A percentile compares a stretch with the other conserved stretches of the same genome.
Conservation (phyloP, 1,140 invertebrate genomes). For the Notospermus geniculatus region DNA sequence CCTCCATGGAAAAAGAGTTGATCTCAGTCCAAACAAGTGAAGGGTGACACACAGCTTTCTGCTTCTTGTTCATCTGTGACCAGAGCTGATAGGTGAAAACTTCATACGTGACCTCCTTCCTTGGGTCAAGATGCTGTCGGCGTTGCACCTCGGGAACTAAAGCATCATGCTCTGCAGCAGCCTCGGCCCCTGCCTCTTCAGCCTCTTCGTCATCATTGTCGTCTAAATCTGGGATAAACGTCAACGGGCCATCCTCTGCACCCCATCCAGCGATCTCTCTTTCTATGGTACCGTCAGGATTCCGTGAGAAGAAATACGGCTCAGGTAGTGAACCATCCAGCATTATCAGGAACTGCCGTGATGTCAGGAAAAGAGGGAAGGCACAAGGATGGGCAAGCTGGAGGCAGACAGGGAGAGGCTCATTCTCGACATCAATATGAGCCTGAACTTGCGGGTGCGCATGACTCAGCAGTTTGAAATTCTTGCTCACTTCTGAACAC, state of each 20-base stretch:
- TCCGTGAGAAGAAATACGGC: slow-evolving; percentile 32
- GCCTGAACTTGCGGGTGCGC: slow-evolving; percentile 25
- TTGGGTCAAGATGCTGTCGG: slow-evolving; percentile 15
- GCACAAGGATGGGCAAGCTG: slow-evolving; percentile 30
- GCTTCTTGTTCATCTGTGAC: slow-evolving; percentile 37
- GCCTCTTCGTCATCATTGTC: slow-evolving; percentile 19
- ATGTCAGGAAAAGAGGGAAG: slow-evolving; percentile 41
- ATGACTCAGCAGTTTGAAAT: slow-evolving; percentile 38
- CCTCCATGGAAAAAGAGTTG: slow-evolving; percentile 44
- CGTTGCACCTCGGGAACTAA: not conserved
- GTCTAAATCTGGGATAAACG: slow-evolving; percentile 27
- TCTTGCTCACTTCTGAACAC: slow-evolving; percentile 46
- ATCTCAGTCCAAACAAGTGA: slow-evolving; percentile 46
- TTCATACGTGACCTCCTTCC: slow-evolving; percentile 42
- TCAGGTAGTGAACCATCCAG: slow-evolving; percentile 37
- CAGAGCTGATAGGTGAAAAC: slow-evolving; percentile 41
- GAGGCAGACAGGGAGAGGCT: slow-evolving; percentile 27
- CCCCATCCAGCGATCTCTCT: slow-evolving; percentile 35
- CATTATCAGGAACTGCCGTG: slow-evolving; percentile 34
- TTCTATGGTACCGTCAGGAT: slow-evolving; percentile 34
- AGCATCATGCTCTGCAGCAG: slow-evolving; percentile 10
- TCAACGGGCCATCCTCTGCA: slow-evolving; percentile 31
- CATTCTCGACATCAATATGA: slow-evolving; percentile 23
- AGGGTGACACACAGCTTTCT: slow-evolving; percentile 33
- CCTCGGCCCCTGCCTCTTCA: slow-evolving; percentile 15